These are phyloP conservation scores for Labeo catla DNA, from an alignment of 2,113 vertebrate genomes.

Conservation along the genomic window DNA sequence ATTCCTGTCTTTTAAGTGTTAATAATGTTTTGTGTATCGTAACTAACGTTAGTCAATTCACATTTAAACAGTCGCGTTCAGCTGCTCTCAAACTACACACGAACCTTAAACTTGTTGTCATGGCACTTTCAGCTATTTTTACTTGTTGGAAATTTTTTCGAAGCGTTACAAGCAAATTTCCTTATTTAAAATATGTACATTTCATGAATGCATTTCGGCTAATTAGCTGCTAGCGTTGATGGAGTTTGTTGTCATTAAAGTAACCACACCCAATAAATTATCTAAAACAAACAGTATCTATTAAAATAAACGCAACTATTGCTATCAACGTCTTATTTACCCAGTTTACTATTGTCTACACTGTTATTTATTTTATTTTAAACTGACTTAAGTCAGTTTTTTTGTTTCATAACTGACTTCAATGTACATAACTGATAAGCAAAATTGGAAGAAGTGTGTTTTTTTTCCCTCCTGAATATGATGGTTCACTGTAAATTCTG, in stretches of 20 bases:
- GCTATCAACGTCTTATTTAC: neutral
- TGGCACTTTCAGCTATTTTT: neutral
- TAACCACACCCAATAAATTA: slow-evolving; percentile 46
- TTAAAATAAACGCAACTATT: neutral
- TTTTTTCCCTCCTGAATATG: too few species aligned
- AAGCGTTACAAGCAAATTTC: neutral
- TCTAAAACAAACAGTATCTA: neutral
- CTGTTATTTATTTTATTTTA: neutral
- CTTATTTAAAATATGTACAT: neutral
- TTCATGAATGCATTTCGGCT: neutral
- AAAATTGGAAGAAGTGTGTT: too few species aligned
- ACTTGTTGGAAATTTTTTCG: neutral
- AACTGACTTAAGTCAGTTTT: too few species aligned
- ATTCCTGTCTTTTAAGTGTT: neutral
- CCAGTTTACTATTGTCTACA: neutral
- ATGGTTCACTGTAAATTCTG: too few species aligned
- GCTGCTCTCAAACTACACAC: neutral
- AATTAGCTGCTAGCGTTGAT: neutral
- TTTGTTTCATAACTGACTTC: neutral
- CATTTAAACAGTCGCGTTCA: neutral
- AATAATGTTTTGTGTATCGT: neutral
- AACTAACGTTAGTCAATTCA: neutral
- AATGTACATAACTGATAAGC: neutral
- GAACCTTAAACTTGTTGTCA: neutral
- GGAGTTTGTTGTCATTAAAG: slow-evolving; percentile 31